These are phyloP conservation scores for Lithobates pipiens DNA, from an alignment of 2,797 vertebrate species.

Conservation along the genomic window DNA sequence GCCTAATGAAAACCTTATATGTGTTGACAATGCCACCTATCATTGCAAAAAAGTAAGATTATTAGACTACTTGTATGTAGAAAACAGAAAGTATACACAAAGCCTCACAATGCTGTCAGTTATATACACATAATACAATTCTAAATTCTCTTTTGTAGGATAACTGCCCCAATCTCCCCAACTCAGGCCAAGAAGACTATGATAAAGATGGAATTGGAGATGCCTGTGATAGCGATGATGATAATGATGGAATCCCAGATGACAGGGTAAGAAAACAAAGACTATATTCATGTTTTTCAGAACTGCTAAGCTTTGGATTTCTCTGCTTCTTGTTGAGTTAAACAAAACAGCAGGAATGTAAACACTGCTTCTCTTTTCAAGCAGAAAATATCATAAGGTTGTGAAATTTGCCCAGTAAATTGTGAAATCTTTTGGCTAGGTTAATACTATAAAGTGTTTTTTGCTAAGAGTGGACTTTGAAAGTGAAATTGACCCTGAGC, in stretches of 20 bases:
- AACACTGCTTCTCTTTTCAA: neutral
- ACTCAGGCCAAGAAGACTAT: slow-evolving; percentile 99
- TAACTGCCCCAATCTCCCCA: slow-evolving; percentile 96
- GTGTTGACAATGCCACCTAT: slow-evolving; percentile 97
- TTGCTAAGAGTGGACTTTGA: slow-evolving; percentile 63
- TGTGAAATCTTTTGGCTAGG: slow-evolving; percentile 17
- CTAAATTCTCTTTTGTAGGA: slow-evolving; percentile 76
- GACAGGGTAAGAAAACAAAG: slow-evolving; percentile 84
- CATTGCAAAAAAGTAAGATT: slow-evolving; percentile 94
- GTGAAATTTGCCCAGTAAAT: slow-evolving; percentile 41
- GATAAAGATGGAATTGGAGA: slow-evolving; percentile 97
- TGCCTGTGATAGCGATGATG: slow-evolving; percentile 95
- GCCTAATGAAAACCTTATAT: slow-evolving; percentile 90
- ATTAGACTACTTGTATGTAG: neutral
- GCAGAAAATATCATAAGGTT: slow-evolving; percentile 40
- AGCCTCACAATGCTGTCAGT: neutral
- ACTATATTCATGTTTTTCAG: slow-evolving; percentile 28
- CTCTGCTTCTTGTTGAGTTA: slow-evolving; percentile 13
- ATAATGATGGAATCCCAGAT: slow-evolving; percentile 94
- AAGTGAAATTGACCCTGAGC: slow-evolving; percentile 38
- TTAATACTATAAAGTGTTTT: slow-evolving; percentile 43
- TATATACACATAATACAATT: neutral
- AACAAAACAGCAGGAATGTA: slow-evolving; percentile 46
- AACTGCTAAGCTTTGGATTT: neutral
- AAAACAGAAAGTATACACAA: neutral